phyloP scores from a whole-genome alignment of 2,113 vertebrate species.

The Eulemur macaco region DNA sequence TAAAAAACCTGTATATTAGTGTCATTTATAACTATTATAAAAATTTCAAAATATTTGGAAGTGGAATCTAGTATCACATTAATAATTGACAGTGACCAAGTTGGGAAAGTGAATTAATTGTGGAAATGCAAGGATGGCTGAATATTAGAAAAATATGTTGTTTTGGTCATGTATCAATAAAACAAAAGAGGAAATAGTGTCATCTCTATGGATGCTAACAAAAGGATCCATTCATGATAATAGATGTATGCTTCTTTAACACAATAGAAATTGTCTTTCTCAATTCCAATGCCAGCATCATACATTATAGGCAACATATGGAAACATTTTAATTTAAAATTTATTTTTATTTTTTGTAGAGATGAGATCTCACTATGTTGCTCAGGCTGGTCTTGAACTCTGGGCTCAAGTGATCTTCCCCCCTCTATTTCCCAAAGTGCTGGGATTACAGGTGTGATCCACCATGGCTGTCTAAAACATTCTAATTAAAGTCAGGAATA shows the following conservation, averaged over 20 bases:
- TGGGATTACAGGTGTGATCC: no score
- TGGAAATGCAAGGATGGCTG: not conserved
- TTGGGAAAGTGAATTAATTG: slow-evolving; percentile 8
- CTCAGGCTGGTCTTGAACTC: no score
- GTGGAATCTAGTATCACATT: not conserved
- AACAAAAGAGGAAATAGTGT: not conserved
- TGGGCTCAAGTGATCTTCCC: no score
- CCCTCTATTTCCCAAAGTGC: no score
- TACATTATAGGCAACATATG: not conserved
- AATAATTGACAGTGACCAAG: not conserved
- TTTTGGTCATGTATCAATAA: not conserved
- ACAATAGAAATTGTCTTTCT: not conserved
- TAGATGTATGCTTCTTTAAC: not conserved
- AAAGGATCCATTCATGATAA: not conserved
- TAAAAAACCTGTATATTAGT: not conserved
- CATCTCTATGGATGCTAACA: not conserved
- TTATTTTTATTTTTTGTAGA: no score
- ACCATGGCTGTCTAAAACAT: no score
- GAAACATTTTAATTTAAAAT: not conserved
- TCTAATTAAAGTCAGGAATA: not conserved
- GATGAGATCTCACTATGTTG: no score
- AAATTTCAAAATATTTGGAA: slow-evolving; percentile 17
- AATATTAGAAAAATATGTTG: not conserved
- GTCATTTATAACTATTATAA: not conserved
- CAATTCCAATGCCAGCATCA: not conserved